Base-by-base conservation (phyloP, 2,888 invertebrate species). In the Caenorhabditis imperialis region DNA sequence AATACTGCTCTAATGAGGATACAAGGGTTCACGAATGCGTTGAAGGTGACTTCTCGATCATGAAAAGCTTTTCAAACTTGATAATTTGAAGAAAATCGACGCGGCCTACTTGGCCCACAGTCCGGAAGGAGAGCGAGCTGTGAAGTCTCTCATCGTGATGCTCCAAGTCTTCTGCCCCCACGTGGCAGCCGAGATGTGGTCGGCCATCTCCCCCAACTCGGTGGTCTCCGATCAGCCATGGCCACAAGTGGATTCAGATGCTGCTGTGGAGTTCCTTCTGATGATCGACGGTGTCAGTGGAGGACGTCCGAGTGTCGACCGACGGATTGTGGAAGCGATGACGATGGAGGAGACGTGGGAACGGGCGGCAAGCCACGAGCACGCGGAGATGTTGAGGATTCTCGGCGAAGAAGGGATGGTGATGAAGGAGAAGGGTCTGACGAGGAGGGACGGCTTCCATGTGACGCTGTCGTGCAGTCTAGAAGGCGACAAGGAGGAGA, bases 131-230 rank as follows among this genome's bases (percentile, higher is more conserved):
- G 79, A 84, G 51, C 48, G 84, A 33, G 83, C 83, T 20, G 45
- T 87, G 4, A 69, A 83, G 33, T 81, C 87, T 10, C 61, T 87
- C 10, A 73, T 87, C n/a, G 61, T 84, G 18, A 87, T 87, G 86
- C 61, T 84, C 7, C 85, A 87, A 72, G 69, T 38, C 65, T 81
- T 47, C 62, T 61, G 47, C 25, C 81, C 42, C 37, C 78, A 54
- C 33, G 47, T 67, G 12, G 51, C 70, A 0, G 54, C 72, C 3
- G 76, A 76, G 58, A 30, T 67, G 33, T 76, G 75, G 69, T 25
- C 50, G 22, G 67, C 48, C 12, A 22, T 76, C 3, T 45, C 38
- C 5, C 16, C 40, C 7, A 27, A 23, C 7, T 22, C 30, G 2
- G 16, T 57, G 0, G 44, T 75, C 20, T 38, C 50, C 0, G 60